Evolutionary conservation across 2,888 invertebrate species (phyloP), one percentile per base, ranked within the genome.

Genomic region (Lacanobia oleracea): DNA sequence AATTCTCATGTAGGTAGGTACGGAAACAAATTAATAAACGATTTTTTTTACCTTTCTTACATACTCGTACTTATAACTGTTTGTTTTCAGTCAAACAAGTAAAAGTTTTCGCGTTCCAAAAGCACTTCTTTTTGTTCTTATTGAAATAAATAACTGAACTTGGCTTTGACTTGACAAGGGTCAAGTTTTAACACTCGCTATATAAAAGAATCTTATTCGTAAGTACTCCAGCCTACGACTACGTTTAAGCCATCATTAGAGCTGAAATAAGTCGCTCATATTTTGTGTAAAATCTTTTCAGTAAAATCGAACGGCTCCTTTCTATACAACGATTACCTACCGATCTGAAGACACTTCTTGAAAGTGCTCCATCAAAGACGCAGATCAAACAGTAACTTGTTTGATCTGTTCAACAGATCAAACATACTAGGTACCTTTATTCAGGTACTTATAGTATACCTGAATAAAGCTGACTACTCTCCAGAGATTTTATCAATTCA

Each of bases 331-430:
- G 21, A 8, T 53, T 21, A 37, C 43, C 5, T 14, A 5, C 43
- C 16, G 50, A 14, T 43, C 7, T 33, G n/a, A 65, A 16, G 33
- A 37, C 0, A 48, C 12, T 37, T 45, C 12, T 45, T 40, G n/a
- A 50, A 48, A 23, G 12, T 40, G 10, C 37, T 56, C 67, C 50
- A 33, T 70, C 21, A 50, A 23, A 18, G 40, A 16, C 65, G 1
- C n/a, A 70, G 68, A 50, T 67, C 70, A 70, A 57, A 67, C 40
- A 21, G 40, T n/a, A n/a, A n/a, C n/a, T n/a, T n/a, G n/a, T n/a
- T n/a, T n/a, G n/a, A n/a, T n/a, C n/a, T n/a, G n/a, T n/a, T n/a
- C n/a, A n/a, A n/a, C n/a, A n/a, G n/a, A n/a, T n/a, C n/a, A n/a
- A n/a, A n/a, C n/a, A n/a, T n/a, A n/a, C n/a, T n/a, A n/a, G n/a